These are phyloP conservation scores for Urocolius indicus DNA, from an alignment of 2,113 vertebrate genomes.

Conservation along the genomic window DNA sequence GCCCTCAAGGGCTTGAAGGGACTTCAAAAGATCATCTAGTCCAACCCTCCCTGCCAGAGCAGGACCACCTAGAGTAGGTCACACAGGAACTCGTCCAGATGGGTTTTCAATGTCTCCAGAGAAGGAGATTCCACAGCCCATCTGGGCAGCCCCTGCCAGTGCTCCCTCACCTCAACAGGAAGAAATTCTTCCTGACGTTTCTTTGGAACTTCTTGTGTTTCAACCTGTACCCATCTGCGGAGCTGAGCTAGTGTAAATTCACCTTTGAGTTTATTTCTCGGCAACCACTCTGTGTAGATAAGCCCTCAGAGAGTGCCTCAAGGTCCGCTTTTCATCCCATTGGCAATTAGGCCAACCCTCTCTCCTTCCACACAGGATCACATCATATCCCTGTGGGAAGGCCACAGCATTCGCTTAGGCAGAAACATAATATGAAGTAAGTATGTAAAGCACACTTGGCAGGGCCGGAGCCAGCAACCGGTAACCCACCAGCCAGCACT, in stretches of 20 bases:
- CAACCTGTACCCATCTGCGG: constrained; percentile 44
- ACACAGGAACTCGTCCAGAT: too few species aligned
- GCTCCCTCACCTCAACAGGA: too few species aligned
- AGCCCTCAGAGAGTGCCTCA: background rate
- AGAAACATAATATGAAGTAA: constrained; percentile 23
- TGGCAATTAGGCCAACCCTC: background rate
- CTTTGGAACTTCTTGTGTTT: too few species aligned
- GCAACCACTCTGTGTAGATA: background rate
- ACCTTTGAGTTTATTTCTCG: background rate
- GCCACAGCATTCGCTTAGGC: background rate
- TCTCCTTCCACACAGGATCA: background rate
- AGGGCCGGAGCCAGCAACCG: background rate
- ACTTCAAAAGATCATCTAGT: too few species aligned
- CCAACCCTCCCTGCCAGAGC: too few species aligned
- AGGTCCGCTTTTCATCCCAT: background rate
- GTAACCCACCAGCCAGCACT: constrained; percentile 7
- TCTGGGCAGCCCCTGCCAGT: too few species aligned
- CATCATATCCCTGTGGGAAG: constrained; percentile 13
- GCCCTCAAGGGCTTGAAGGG: too few species aligned
- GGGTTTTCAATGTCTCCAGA: too few species aligned
- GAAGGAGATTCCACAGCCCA: too few species aligned
- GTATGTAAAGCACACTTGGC: background rate
- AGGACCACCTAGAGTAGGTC: too few species aligned
- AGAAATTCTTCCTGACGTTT: too few species aligned
- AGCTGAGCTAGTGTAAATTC: constrained; percentile 24